Base-by-base conservation (phyloP, 2,113 vertebrate species). In the Cololabis saira region DNA sequence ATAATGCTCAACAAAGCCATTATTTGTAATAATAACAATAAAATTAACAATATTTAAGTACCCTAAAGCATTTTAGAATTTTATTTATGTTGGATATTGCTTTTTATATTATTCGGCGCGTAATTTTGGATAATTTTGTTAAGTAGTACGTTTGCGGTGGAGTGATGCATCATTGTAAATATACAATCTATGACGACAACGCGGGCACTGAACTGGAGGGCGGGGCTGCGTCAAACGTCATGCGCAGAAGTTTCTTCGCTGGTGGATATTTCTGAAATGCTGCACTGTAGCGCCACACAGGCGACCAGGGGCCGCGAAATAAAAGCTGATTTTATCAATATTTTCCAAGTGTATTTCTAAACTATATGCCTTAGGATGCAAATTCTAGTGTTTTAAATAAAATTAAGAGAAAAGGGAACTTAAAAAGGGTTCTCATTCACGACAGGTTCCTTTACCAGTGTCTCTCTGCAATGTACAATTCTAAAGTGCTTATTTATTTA, bases 151-250 rank as follows among this genome's bases (percentile, higher is more conserved):
- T 18, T 10, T 27, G 2, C 0, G 0, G 6, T 0, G 0, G 13
- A 1, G 60, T 53, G 40, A 55, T 0, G 7, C 44, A 64, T 73
- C 41, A 0, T 1, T 0, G 0, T 3, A 0, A 0, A 69, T 54
- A 76, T 0, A 81, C 62, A 3, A 87, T 86, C 89, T 90, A 82
- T 49, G 81, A 55, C 12, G 17, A 33, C 10, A 40, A 71, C 74
- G 85, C 89, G 87, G 66, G 74, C 5, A 54, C 5, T 27, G 24
- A 19, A 15, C 6, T 1, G 13, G 18, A 5, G 24, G 79, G 43
- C 47, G 64, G 17, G 47, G n/a, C n/a, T 37, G 9, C 6, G 1
- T 49, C 18, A 1, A 3, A 64, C 21, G 40, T 74, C 45, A 80
- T 66, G 67, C 0, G 37, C 49, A 17, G 12, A 49, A 6, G 85